Base-by-base conservation (phyloP, 2,113 vertebrate species). In the Gnathonemus longibarbis region DNA sequence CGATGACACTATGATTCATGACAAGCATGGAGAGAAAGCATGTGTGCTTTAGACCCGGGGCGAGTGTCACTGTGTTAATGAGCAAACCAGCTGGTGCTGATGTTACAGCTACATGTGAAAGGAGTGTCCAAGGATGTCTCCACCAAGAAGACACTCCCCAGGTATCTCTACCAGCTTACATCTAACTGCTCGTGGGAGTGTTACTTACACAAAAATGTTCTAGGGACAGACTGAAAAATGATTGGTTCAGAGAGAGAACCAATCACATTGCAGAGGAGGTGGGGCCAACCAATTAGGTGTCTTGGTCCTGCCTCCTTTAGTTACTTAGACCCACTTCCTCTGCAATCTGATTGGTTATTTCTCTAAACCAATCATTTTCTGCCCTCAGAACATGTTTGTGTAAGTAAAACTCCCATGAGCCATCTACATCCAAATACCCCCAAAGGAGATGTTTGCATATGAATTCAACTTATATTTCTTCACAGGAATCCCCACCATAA, bases 1-100 rank as follows among this genome's bases (percentile, higher is more conserved):
- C 3, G 46, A 85, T 50, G 62, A 42, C 31, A 88, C 4, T 53
- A 27, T 80, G n/a, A 24, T 77, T 13, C 58, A 90, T n/a, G 46
- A 3, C 27, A 88, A 88, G 66, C 5, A 53, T n/a, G 21, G 46
- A 80, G 35, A 74, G 87, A 93, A 94, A 88, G 94, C 94, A 93
- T 94, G 93, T 87, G 90, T 88, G 92, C 91, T 90, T 88, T 83
- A 49, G 13, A 39, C 84, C 48, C 4, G 17, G 85, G 85, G 13
- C 13, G 13, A 39, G 15, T 15, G 42, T 84, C 74, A 80, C 74
- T 80, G 74, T 19, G 31, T 5, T 48, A 84, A 48, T 84, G 83
- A 84, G 45, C 39, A 84, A 48, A 46, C 19, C 35, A 83, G 39
- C 80, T 48, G 17, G 19, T 46, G 21, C 15, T n/a, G 42, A 48